These are phyloP conservation scores for Acrossocheilus wenchowensis DNA, from an alignment of 2,797 vertebrate species.

Conservation along the genomic window DNA sequence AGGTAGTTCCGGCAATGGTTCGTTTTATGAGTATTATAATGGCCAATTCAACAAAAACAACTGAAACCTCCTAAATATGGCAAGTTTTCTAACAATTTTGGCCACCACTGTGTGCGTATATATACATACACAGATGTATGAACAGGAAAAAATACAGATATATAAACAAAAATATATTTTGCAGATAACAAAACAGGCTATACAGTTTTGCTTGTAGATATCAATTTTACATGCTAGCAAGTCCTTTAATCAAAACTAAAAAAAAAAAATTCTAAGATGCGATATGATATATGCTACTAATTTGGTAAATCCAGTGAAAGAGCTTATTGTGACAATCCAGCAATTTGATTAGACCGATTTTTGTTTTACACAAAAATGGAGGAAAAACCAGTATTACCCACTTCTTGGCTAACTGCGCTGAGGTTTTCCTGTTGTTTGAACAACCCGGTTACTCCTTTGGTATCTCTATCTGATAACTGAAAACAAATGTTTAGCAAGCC, in stretches of 20 bases:
- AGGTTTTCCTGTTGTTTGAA: slow-evolving; percentile 64
- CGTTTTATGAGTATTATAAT: not conserved
- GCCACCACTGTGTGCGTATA: not conserved
- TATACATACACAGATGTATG: not conserved
- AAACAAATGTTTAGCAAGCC: slow-evolving; percentile 76
- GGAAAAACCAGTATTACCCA: not conserved
- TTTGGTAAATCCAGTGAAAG: not conserved
- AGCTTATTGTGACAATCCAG: not conserved
- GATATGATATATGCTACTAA: not conserved
- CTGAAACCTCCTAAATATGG: not conserved
- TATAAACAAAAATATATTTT: not conserved
- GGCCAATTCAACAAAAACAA: not conserved
- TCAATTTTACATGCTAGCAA: not conserved
- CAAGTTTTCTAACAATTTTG: not conserved
- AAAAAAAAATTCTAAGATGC: too few species aligned
- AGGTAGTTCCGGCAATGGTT: not conserved
- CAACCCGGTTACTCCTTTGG: slow-evolving; percentile 54
- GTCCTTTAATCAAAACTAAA: not conserved
- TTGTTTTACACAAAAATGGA: not conserved
- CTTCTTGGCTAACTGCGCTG: slow-evolving; percentile 48
- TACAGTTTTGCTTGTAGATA: not conserved
- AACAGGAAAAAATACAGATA: not conserved
- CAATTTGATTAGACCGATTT: not conserved
- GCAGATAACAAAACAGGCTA: not conserved
- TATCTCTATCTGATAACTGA: slow-evolving; percentile 64